These are phyloP conservation scores for Paracanthobrama guichenoti DNA, from an alignment of 2,113 vertebrate genomes.

Conservation along the genomic window DNA sequence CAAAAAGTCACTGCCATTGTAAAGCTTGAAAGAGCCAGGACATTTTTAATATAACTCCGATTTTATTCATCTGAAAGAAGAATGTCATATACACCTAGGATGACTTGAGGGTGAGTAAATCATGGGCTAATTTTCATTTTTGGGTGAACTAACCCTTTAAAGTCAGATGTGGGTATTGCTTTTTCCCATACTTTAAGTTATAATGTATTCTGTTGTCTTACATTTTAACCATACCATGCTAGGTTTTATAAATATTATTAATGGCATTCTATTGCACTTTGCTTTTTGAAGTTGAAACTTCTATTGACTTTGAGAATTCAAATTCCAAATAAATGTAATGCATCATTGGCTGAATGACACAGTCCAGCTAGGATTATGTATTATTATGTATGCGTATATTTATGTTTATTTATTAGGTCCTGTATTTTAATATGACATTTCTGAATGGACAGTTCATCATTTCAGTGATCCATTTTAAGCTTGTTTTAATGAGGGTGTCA, in stretches of 20 bases:
- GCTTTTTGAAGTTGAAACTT: neutral
- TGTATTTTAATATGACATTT: neutral
- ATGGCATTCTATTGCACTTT: neutral
- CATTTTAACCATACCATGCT: neutral
- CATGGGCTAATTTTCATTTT: no score
- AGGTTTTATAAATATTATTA: neutral
- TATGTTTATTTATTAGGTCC: neutral
- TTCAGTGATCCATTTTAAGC: neutral
- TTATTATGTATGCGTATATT: neutral
- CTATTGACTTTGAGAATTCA: neutral
- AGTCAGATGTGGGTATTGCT: neutral
- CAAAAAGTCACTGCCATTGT: no score
- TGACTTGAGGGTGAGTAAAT: no score
- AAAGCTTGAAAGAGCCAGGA: no score
- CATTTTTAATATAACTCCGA: no score
- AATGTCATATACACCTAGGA: no score
- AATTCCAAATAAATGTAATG: neutral
- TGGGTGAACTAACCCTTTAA: no score
- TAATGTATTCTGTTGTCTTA: neutral
- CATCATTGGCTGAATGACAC: neutral
- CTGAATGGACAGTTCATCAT: neutral
- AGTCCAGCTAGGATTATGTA: neutral
- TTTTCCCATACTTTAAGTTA: neutral
- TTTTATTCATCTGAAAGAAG: no score
- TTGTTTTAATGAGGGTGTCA: constrained; percentile 10